Base-by-base conservation (phyloP, 2,888 invertebrate genomes). In the Drosophila merina region DNA sequence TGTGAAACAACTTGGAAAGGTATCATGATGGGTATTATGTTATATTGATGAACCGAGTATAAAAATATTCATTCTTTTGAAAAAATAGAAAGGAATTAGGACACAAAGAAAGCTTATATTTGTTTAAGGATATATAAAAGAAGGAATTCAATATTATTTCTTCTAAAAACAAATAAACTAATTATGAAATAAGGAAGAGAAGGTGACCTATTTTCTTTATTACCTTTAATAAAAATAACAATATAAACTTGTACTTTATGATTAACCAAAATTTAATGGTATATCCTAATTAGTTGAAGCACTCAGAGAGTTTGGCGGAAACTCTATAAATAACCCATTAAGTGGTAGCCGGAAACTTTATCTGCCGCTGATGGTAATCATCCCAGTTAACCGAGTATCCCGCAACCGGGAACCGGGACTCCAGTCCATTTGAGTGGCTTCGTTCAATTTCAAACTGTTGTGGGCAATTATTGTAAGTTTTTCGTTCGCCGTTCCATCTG, bases 391-490 rank as follows among this genome's bases (percentile, higher is more conserved):
- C 54, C 47, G 49, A 50, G 54, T 33, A 50, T 48, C 58, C 49
- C 49, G 12, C 59, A 42, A 68, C 58, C 14, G 1, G 14, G n/a
- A n/a, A 1, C 14, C 20, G 54, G 49, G 28, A 52, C 36, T 57
- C 42, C 47, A 72, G 66, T 76, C 54, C 51, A 71, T 57, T 54
- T 55, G 55, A 57, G 51, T 45, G 56, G 50, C 68, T 60, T 50
- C 49, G 56, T 56, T 66, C 66, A 66, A 64, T 57, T 67, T 49
- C 67, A 67, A 64, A 67, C 56, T 67, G 66, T 66, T 49, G 63
- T 63, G 60, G 64, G 81, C 79, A 85, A 79, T 81, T 81, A 81
- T 75, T 85, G 79, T 72, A 81, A 81, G 85, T 85, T 81, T 81
- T 68, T 70, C 64, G 75, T 44, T 59, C 33, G 28, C 49, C 49